Evolutionary conservation across 2,797 vertebrate species (phyloP).

Genomic region (Pristis pectinata): DNA sequence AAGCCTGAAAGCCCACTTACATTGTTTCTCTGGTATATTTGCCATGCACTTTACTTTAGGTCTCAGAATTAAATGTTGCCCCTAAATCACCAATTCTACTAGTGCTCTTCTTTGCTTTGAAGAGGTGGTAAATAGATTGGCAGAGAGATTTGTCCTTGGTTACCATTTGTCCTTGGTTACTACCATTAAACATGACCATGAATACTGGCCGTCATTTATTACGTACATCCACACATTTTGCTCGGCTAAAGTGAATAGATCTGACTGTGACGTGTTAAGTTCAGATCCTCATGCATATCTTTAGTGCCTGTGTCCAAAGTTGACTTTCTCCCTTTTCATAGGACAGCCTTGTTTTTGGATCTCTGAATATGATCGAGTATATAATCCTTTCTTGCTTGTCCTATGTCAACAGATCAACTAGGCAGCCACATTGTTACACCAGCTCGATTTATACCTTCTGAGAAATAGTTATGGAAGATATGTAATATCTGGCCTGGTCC

Average conservation of each 20-base stretch:
- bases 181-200: too few relatives aligned
- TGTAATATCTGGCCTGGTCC: slow-evolving; percentile 44
- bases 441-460: not conserved
- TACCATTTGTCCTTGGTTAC: too few relatives aligned
- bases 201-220: too few relatives aligned
- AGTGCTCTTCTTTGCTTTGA: not conserved
- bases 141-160: too few relatives aligned
- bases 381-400: not conserved
- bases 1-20: not conserved
- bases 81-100: not conserved
- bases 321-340: not conserved
- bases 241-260: too few relatives aligned
- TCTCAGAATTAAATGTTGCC: not conserved
- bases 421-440: not conserved
- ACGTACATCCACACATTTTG: too few relatives aligned
- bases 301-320: too few relatives aligned
- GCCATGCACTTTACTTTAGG: not conserved
- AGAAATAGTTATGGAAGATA: not conserved
- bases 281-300: too few relatives aligned
- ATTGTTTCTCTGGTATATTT: not conserved
- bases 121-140: not conserved
- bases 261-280: too few relatives aligned
- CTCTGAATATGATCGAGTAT: not conserved
- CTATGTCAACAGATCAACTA: not conserved
- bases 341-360: not conserved